Percentiles rank a stretch among this genome's conserved stretches.
Evolutionary conservation across 2,113 vertebrate genomes (phyloP).

Genomic region (Xenopus laevis): DNA sequence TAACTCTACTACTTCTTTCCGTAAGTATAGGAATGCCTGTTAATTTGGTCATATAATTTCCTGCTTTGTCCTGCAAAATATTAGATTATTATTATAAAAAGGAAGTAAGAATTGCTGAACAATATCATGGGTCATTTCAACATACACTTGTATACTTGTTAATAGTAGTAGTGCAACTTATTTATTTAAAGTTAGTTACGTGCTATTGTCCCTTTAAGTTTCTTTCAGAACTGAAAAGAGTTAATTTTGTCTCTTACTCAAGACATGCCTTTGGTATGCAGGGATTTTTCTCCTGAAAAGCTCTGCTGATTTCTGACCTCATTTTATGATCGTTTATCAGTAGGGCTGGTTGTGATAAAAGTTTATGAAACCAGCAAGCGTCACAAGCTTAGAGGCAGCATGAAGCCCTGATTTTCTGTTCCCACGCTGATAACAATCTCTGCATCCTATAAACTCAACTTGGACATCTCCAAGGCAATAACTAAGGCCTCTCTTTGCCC

Average conservation of each 20-base stretch:
- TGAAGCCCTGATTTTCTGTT: conserved; percentile 55
- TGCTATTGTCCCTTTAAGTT: too few relatives aligned
- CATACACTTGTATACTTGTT: too few relatives aligned
- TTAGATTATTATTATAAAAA: too few relatives aligned
- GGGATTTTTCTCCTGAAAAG: conserved; percentile 47
- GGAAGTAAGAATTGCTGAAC: too few relatives aligned
- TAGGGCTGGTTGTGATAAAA: conserved; percentile 58
- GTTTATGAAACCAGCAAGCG: conserved; percentile 64
- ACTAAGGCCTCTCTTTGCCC: conserved; percentile 52
- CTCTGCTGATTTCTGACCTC: conserved; percentile 53
- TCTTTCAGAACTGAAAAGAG: not conserved
- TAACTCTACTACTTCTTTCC: too few relatives aligned
- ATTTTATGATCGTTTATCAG: conserved; percentile 60
- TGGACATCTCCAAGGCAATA: conserved; percentile 55
- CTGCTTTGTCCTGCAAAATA: too few relatives aligned
- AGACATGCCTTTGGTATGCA: conserved; percentile 27
- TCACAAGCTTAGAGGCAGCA: conserved; percentile 45
- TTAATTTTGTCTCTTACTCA: conserved; percentile 13
- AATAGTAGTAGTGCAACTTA: too few relatives aligned
- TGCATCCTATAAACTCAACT: conserved; percentile 53
- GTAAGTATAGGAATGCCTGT: too few relatives aligned
- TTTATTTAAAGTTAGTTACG: too few relatives aligned
- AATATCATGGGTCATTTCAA: too few relatives aligned
- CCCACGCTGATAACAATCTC: conserved; percentile 77
- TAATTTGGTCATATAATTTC: too few relatives aligned